A percentile compares a stretch with the other conserved stretches of the same genome.
Conservation (phyloP, 2,113 vertebrate species). For the Theropithecus gelada region DNA sequence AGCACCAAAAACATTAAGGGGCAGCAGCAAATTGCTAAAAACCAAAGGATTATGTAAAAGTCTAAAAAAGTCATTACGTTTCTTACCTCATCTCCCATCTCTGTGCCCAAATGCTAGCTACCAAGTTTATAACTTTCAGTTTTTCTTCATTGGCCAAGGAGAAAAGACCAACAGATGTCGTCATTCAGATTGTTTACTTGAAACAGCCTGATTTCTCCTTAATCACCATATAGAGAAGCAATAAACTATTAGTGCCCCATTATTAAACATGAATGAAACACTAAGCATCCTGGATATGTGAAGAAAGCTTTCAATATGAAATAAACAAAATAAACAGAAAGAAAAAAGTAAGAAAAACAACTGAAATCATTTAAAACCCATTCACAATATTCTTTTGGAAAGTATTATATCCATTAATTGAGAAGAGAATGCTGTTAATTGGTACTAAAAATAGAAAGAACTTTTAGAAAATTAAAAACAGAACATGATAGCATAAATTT, state of each 20-base stretch:
- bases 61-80: not conserved
- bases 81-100: not conserved
- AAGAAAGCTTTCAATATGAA: not conserved
- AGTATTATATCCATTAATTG: not conserved
- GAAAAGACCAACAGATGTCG: not conserved
- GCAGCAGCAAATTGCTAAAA: not conserved
- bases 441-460: not conserved
- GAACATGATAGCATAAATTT: not conserved
- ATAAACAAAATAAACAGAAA: not conserved
- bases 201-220: not conserved
- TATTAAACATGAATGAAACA: not conserved
- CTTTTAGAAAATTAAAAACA: not conserved
- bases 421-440: not conserved
- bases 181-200: not conserved
- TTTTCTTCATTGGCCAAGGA: not conserved
- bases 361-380: not conserved
- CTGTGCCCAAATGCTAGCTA: not conserved
- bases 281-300: not conserved
- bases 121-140: not conserved
- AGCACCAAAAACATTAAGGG: not conserved
- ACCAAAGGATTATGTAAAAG: not conserved
- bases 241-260: not conserved
- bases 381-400: not conserved
- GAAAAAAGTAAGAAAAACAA: not conserved
- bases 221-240: not conserved